Conservation (phyloP, 2,888 invertebrate species). For the Trachelus troglodyta region DNA sequence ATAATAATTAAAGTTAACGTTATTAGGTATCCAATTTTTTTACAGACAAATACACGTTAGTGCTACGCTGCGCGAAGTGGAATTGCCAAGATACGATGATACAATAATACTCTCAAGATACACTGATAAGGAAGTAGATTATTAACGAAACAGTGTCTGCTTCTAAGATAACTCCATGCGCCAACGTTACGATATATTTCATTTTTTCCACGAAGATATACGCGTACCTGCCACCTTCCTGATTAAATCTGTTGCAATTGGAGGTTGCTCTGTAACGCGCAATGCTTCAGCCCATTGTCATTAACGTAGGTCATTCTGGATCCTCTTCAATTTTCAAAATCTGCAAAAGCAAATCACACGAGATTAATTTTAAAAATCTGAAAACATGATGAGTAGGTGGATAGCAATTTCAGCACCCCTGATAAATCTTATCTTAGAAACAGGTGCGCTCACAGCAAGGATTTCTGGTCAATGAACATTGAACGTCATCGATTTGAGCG, state of each 20-base stretch:
- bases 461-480: not conserved
- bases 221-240: not conserved
- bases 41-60: not conserved
- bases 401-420: not conserved
- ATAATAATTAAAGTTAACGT: not conserved
- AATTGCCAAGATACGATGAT: not conserved
- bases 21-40: not conserved
- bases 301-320: conserved; percentile 38
- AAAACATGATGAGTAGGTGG: not conserved
- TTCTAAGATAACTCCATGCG: not conserved
- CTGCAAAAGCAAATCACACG: not conserved
- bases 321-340: conserved; percentile 23
- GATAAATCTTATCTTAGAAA: not conserved
- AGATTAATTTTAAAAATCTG: not conserved
- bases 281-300: conserved; percentile 59
- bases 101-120: not conserved
- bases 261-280: conserved; percentile 16
- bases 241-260: conserved; percentile 9
- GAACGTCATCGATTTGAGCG: conserved; percentile 21
- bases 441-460: not conserved
- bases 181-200: not conserved
- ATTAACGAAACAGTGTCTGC: not conserved
- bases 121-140: not conserved
- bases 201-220: not conserved
- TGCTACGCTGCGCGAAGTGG: not conserved